Conservation (phyloP, 53 echinoderm and acorn worm species). For the Astropecten irregularis region DNA sequence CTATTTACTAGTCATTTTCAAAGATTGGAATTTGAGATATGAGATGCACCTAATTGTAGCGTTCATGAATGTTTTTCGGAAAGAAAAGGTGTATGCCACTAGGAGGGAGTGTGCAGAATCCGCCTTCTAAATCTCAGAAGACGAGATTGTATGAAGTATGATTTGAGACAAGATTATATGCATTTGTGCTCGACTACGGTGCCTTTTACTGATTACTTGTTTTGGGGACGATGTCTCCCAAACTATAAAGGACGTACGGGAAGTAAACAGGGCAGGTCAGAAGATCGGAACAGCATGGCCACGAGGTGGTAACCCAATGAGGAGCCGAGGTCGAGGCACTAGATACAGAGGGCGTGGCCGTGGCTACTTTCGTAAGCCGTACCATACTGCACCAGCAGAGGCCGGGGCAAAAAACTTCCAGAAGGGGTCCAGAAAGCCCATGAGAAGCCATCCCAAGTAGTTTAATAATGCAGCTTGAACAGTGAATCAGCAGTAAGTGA, state of each 20-base stretch:
- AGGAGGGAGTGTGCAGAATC: too few species aligned
- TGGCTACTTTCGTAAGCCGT: neutral
- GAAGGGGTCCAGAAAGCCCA: neutral
- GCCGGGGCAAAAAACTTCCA: constrained; percentile 40
- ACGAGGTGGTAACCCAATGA: neutral
- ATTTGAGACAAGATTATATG: constrained; percentile 37
- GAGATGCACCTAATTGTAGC: too few species aligned
- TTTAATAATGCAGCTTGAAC: neutral
- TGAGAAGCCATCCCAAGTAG: constrained; percentile 14
- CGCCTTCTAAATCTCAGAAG: constrained; percentile 39
- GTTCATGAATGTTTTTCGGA: too few species aligned
- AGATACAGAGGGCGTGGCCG: constrained; percentile 10
- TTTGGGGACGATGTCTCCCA: constrained; percentile 42
- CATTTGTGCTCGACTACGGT: constrained; percentile 36
- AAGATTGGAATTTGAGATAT: too few species aligned
- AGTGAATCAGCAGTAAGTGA: neutral
- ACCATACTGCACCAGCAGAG: neutral
- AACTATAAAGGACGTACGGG: constrained; percentile 38
- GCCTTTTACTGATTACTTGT: constrained; percentile 41
- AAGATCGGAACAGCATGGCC: neutral
- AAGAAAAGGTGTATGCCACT: too few species aligned
- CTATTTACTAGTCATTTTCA: too few species aligned
- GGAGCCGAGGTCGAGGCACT: neutral
- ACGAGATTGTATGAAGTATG: constrained; percentile 44
- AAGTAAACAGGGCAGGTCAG: constrained; percentile 40